These are phyloP conservation scores for Cossypha caffra DNA, from an alignment of 2,797 vertebrate genomes.

Conservation along the genomic window DNA sequence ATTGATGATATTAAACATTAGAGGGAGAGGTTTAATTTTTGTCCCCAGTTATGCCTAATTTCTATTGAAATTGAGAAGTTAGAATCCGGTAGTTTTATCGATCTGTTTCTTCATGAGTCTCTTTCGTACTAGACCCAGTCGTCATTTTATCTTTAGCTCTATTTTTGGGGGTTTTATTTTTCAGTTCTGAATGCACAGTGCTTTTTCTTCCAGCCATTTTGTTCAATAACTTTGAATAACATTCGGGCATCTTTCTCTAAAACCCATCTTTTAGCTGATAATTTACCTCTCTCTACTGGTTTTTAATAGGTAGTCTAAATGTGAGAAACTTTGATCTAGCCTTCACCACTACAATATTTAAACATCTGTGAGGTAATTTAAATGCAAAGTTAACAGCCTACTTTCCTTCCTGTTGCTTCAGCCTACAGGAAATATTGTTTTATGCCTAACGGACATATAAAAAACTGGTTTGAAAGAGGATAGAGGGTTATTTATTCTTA, in stretches of 20 bases:
- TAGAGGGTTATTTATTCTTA: not conserved
- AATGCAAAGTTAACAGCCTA: not conserved
- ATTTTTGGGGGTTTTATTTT: not conserved
- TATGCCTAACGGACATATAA: not conserved
- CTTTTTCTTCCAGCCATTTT: not conserved
- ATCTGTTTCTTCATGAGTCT: not conserved
- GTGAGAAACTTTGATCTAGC: not conserved
- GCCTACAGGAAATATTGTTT: not conserved
- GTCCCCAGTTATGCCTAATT: not conserved
- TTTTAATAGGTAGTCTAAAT: slow-evolving; percentile 13
- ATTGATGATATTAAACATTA: not conserved
- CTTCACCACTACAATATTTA: not conserved
- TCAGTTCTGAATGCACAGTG: not conserved
- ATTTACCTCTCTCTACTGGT: not conserved
- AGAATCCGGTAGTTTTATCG: not conserved
- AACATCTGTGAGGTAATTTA: not conserved
- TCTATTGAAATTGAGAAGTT: not conserved
- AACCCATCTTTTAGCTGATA: not conserved
- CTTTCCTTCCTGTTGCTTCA: slow-evolving; percentile 28
- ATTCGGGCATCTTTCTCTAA: not conserved
- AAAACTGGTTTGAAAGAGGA: not conserved
- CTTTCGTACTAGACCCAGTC: not conserved
- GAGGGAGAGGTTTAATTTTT: not conserved
- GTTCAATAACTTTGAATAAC: not conserved
- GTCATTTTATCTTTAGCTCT: not conserved